Evolutionary conservation across 2,113 vertebrate genomes (phyloP).

Genomic region (Lota lota): DNA sequence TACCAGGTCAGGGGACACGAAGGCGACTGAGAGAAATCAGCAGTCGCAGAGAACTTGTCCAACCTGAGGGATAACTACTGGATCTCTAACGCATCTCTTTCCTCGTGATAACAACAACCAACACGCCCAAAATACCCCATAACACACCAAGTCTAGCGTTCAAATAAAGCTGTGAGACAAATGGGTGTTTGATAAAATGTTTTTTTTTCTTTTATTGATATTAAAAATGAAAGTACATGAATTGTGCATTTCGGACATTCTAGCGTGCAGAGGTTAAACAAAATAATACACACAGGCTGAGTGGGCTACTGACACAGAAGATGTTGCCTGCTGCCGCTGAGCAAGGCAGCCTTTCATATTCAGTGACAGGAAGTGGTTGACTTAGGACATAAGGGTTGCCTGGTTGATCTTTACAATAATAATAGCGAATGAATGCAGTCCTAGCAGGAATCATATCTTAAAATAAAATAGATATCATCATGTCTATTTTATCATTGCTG

Average conservation of each 20-base stretch:
- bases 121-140: slow-evolving; percentile 3
- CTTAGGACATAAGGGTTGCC: slow-evolving; percentile 70
- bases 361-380: slow-evolving; percentile 66
- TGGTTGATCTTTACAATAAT: slow-evolving; percentile 64
- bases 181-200: slow-evolving; percentile 75
- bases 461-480: slow-evolving; percentile 58
- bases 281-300: slow-evolving; percentile 79
- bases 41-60: too few relatives aligned
- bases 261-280: slow-evolving; percentile 82
- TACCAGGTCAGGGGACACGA: too few relatives aligned
- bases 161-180: slow-evolving; percentile 29
- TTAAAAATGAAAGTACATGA: slow-evolving; percentile 84
- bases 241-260: slow-evolving; percentile 81
- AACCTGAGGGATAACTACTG: too few relatives aligned
- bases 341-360: slow-evolving; percentile 71
- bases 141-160: not conserved
- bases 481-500: slow-evolving; percentile 39
- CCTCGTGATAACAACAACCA: not conserved
- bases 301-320: slow-evolving; percentile 72
- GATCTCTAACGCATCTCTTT: too few relatives aligned
- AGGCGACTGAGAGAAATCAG: too few relatives aligned
- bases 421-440: slow-evolving; percentile 74
- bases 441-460: slow-evolving; percentile 68
- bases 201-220: slow-evolving; percentile 77
- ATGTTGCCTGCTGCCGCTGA: slow-evolving; percentile 60